A percentile compares a stretch with the other conserved stretches of the same genome.
Conservation (phyloP, 2,797 vertebrate genomes). For the Melopsittacus undulatus region DNA sequence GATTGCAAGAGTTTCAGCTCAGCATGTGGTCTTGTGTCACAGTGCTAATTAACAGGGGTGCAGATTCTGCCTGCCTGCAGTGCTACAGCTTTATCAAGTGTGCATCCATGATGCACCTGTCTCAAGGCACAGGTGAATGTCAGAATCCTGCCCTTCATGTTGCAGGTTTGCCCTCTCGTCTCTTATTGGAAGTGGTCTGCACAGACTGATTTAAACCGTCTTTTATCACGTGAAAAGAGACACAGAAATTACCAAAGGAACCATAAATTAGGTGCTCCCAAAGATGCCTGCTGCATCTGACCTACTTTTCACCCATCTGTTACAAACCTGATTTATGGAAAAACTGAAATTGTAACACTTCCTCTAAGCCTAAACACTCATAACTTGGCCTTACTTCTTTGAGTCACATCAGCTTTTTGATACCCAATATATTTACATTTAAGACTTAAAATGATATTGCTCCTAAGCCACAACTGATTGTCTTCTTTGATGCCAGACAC, state of each 20-base stretch:
- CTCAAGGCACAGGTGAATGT: not conserved
- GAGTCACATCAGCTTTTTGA: slow-evolving; percentile 6
- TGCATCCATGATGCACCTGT: not conserved
- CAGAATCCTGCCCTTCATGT: not conserved
- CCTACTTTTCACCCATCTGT: slow-evolving; percentile 71
- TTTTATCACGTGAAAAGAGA: not conserved
- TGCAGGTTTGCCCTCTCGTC: not conserved
- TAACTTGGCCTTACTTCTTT: slow-evolving; percentile 1
- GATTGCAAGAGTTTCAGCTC: not conserved
- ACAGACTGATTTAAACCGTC: not conserved
- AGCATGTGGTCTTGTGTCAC: not conserved
- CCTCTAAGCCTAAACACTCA: not conserved
- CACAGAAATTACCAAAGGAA: slow-evolving; percentile 31
- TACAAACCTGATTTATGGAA: slow-evolving; percentile 56
- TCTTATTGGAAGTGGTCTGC: not conserved
- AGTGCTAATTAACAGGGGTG: not conserved
- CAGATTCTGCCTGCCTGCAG: not conserved
- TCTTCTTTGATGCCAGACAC: slow-evolving; percentile 12
- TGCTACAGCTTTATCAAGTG: not conserved
- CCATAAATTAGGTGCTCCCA: slow-evolving; percentile 46
- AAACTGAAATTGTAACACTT: slow-evolving; percentile 45
- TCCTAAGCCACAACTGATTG: slow-evolving; percentile 27
- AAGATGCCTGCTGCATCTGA: slow-evolving; percentile 59
- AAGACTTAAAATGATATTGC: not conserved
- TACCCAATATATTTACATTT: not conserved